These are phyloP conservation scores for Lepidochrysops patricia DNA, from an alignment of 2,888 invertebrate genomes.

Conservation along the genomic window DNA sequence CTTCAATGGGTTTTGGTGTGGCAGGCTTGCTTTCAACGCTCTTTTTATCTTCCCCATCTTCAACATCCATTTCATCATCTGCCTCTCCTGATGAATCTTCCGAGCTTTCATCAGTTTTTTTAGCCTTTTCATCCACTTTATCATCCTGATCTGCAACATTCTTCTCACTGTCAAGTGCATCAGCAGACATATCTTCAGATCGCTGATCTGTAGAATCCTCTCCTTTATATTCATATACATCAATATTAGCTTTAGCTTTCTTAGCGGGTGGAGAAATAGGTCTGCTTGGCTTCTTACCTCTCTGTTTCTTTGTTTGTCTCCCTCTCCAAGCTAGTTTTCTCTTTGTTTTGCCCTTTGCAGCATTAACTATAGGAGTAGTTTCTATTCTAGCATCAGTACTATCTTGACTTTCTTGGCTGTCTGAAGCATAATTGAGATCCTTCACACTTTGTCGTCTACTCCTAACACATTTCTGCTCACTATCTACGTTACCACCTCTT, in stretches of 20 bases:
- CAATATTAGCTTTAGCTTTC: conserved; percentile 41
- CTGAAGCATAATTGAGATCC: conserved; percentile 47
- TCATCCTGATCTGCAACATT: conserved; percentile 29
- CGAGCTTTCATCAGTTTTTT: conserved; percentile 65
- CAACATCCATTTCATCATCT: conserved; percentile 80
- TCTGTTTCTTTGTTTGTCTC: conserved; percentile 54
- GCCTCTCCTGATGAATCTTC: conserved; percentile 79
- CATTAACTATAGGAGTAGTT: conserved; percentile 29
- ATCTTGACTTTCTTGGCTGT: conserved; percentile 64
- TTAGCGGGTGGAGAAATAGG: conserved; percentile 42
- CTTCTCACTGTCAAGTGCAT: conserved; percentile 29
- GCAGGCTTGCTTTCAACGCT: conserved; percentile 55
- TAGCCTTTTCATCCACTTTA: conserved; percentile 42
- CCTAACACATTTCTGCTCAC: conserved; percentile 32
- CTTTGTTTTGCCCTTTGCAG: conserved; percentile 47
- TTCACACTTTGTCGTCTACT: conserved; percentile 44
- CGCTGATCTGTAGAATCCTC: conserved; percentile 45
- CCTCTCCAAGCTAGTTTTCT: conserved; percentile 69
- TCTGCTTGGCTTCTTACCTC: conserved; percentile 32
- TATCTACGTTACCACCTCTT: conserved; percentile 40
- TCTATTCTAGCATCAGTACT: conserved; percentile 34
- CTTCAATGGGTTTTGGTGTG: conserved; percentile 49
- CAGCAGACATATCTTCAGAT: conserved; percentile 27
- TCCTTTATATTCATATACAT: conserved; percentile 40
- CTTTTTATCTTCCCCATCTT: conserved; percentile 66